Evolutionary conservation across 2,797 vertebrate species (phyloP).

Genomic region (Otolemur crassicaudatus): DNA sequence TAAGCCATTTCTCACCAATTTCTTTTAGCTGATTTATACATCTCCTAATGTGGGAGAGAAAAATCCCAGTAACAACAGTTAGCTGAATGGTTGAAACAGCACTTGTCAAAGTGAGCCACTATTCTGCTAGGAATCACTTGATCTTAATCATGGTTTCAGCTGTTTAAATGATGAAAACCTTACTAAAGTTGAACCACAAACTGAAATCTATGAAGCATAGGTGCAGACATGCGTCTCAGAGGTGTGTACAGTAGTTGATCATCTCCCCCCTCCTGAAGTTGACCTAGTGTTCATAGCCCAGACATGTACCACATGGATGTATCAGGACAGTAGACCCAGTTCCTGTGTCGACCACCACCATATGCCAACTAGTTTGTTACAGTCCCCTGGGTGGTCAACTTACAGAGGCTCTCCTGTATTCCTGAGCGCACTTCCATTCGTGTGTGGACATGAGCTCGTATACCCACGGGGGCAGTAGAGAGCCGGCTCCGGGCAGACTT

Average conservation of each 20-base stretch:
- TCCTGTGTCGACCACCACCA: too few relatives aligned
- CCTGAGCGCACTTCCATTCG: fast-evolving
- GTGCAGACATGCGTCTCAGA: background rate
- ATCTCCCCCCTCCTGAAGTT: too few relatives aligned
- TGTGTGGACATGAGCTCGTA: fast-evolving
- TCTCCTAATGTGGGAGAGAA: background rate
- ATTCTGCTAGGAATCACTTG: background rate
- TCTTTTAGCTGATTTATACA: background rate
- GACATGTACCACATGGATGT: too few relatives aligned
- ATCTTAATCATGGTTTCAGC: background rate
- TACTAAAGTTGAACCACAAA: background rate
- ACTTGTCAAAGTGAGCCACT: background rate
- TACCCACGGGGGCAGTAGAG: background rate
- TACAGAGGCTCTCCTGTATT: background rate
- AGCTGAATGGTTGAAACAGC: background rate
- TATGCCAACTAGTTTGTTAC: too few relatives aligned
- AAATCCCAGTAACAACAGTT: background rate
- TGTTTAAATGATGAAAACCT: background rate
- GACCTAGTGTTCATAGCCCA: too few relatives aligned
- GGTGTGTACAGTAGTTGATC: too few relatives aligned
- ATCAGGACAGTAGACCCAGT: too few relatives aligned
- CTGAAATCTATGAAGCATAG: background rate
- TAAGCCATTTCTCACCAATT: background rate
- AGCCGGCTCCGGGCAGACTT: background rate
- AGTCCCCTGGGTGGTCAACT: too few relatives aligned